phyloP scores from a whole-genome alignment of 35 echinoderm and acorn worm species.

The Stichopus chloronotus region DNA sequence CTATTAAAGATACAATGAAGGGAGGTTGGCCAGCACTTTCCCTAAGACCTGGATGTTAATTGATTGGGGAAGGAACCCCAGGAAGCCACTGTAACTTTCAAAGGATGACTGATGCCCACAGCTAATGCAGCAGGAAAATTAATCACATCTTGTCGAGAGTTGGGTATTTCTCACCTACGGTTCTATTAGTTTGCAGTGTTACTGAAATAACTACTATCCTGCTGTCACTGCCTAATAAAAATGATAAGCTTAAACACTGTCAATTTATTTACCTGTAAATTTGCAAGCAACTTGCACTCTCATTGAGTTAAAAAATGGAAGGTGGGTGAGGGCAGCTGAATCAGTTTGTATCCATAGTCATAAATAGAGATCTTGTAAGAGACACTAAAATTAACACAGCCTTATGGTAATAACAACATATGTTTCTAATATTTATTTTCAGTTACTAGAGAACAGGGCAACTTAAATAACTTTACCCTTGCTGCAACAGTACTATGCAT shows the following conservation, averaged over 20 bases:
- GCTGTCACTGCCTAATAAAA: not conserved
- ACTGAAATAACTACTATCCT: not conserved
- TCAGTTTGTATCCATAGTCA: too few relatives aligned
- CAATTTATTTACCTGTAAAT: not conserved
- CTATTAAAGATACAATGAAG: not conserved
- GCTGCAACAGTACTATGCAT: too few relatives aligned
- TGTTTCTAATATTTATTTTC: too few relatives aligned
- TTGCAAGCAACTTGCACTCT: too few relatives aligned
- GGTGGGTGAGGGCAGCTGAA: too few relatives aligned
- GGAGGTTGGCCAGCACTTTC: not conserved
- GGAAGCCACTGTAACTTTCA: constrained; percentile 42
- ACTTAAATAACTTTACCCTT: too few relatives aligned
- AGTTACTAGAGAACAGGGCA: too few relatives aligned
- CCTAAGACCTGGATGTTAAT: constrained; percentile 25
- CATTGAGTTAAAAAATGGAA: too few relatives aligned
- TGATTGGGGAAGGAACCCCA: constrained; percentile 49
- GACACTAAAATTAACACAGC: too few relatives aligned
- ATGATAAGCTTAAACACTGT: constrained; percentile 7
- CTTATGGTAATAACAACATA: too few relatives aligned
- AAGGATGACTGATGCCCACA: constrained; percentile 29
- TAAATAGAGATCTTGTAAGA: too few relatives aligned
- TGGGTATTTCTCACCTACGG: not conserved
- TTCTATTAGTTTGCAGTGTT: not conserved
- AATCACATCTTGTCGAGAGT: constrained; percentile 35
- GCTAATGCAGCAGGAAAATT: constrained; percentile 48